Evolutionary conservation across 1,140 invertebrate species (phyloP), one percentile per base, ranked within the genome.

Genomic region (Tetramorium simillimum): DNA sequence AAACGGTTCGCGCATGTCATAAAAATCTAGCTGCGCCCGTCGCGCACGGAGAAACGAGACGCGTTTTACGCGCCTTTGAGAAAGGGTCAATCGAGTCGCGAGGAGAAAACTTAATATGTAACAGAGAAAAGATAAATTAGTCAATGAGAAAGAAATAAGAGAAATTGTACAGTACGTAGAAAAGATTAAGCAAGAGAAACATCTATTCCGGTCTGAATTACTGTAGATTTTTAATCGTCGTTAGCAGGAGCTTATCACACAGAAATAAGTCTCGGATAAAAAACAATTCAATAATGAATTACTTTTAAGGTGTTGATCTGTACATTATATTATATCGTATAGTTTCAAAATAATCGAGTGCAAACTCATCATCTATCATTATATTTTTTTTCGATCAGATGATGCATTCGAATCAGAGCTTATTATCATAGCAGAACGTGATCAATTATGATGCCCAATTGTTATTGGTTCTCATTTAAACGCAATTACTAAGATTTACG

Each of bases 11-110:
- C 9, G 65, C 24, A 12, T 16, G 43, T 63, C 58, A 73, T 84
- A 87, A 72, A 86, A 88, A 70, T 51, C 63, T 84, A 84, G 62
- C 80, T 28, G 24, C 24, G 18, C 40, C 40, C 12, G 69, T 46
- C n/a, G 53, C 16, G 49, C 21, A 24, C 33, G 7, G 37, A 60
- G n/a, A 75, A 49, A 43, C 40, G 40, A 28, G n/a, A 56, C 21
- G 0, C 12, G 46, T n/a, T 82, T 82, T 56, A 60, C 51, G 12
- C 37, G 37, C 18, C 14, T 73, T 24, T 18, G 69, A n/a, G 46
- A 14, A 80, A 80, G 18, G 40, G n/a, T 53, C 21, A n/a, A 69
- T 70, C 28, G 21, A 46, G 49, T 12, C 43, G 24, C 16, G 56
- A 49, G 16, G n/a, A 43, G 14, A 16, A 63, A 70, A 40, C 5